A percentile compares a stretch with the other conserved stretches of the same genome.
Evolutionary conservation across 2,888 invertebrate species (phyloP).

Genomic region (Liodrosophila aerea): DNA sequence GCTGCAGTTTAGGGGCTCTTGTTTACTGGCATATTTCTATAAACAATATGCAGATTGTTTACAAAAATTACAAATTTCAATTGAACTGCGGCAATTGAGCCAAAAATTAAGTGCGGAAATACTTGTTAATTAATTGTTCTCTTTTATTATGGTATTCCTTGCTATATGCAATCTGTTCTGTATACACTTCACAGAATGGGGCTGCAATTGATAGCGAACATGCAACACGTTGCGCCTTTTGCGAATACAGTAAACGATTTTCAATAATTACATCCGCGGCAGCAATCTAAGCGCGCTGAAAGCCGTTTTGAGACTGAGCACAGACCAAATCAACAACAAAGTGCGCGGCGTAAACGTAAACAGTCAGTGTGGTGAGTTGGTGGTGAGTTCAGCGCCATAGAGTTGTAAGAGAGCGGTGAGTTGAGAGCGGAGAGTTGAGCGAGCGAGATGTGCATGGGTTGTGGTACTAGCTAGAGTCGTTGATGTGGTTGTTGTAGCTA

Average conservation of each 20-base stretch:
- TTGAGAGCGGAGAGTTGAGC: conserved; percentile 12
- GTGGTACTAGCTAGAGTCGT: too few species aligned
- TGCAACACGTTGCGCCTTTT: conserved; percentile 68
- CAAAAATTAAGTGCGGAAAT: conserved; percentile 59
- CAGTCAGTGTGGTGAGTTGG: not conserved
- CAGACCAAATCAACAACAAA: conserved; percentile 24
- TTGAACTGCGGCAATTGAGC: conserved; percentile 17
- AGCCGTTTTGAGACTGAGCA: conserved; percentile 81
- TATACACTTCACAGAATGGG: conserved; percentile 25
- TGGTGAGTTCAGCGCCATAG: conserved; percentile 18
- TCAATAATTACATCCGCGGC: conserved; percentile 49
- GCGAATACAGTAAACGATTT: not conserved
- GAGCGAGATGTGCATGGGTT: too few species aligned
- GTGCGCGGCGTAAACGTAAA: conserved; percentile 40
- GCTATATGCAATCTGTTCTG: not conserved
- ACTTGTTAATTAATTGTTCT: conserved; percentile 31
- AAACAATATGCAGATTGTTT: conserved; percentile 52
- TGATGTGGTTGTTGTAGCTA: too few species aligned
- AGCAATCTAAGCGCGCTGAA: conserved; percentile 68
- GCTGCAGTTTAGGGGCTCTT: conserved; percentile 46
- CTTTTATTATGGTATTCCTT: conserved; percentile 1
- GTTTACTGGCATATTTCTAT: conserved; percentile 48
- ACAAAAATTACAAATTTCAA: conserved; percentile 25
- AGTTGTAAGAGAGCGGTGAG: conserved; percentile 9
- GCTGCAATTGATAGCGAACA: conserved; percentile 42